Evolutionary conservation across 2,797 vertebrate species (phyloP).

Genomic region (Phoebastria nigripes): DNA sequence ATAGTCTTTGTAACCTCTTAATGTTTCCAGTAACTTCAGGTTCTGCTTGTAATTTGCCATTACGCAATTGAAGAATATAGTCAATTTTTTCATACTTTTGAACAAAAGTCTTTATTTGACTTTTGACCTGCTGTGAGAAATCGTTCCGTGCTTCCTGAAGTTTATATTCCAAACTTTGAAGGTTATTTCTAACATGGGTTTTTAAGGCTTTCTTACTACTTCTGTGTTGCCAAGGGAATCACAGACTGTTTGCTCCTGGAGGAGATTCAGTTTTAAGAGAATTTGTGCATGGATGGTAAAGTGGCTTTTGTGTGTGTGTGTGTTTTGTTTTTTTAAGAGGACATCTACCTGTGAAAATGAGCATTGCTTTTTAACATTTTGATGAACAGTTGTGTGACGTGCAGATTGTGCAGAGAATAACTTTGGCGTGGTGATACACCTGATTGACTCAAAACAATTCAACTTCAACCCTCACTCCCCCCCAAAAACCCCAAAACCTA

Average conservation of each 20-base stretch:
- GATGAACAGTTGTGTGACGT: neutral
- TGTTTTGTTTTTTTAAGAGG: neutral
- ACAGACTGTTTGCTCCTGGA: neutral
- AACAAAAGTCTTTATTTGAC: neutral
- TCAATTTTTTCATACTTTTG: conserved; percentile 22
- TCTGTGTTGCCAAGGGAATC: neutral
- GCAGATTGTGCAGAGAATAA: neutral
- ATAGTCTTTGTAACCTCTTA: conserved; percentile 36
- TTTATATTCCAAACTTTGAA: neutral
- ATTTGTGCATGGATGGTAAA: neutral
- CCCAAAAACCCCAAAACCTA: neutral
- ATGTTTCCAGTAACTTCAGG: conserved; percentile 10
- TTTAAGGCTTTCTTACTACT: neutral
- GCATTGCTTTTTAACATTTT: neutral
- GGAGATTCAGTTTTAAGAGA: neutral
- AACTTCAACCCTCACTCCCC: neutral
- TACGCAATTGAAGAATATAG: neutral
- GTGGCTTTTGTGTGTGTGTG: too few species aligned
- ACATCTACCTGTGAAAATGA: neutral
- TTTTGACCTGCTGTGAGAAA: neutral
- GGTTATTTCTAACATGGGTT: neutral
- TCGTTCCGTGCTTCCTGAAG: neutral
- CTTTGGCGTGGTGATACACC: neutral
- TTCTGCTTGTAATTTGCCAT: conserved; percentile 36
- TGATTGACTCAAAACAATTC: neutral